Conservation (phyloP, 1,140 invertebrate genomes). For the Penaeus indicus region DNA sequence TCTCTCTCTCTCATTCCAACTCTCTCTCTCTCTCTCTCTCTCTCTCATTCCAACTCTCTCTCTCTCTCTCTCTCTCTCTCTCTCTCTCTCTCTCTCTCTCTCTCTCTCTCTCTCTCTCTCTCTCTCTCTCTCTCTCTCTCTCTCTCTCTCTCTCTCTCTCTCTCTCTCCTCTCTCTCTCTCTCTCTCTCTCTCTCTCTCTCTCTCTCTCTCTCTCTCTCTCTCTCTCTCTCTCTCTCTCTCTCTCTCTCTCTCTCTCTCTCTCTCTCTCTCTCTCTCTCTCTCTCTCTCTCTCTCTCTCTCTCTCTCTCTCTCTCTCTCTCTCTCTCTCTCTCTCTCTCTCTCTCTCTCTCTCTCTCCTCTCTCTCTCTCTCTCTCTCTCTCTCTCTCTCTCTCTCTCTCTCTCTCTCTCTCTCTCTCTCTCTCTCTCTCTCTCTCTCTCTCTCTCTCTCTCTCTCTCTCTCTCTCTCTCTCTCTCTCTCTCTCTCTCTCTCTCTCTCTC, state of each 20-base stretch:
- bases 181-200: no score
- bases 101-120: no score
- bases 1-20: not conserved
- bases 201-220: no score
- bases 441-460: no score
- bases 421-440: not conserved
- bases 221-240: no score
- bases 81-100: not conserved
- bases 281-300: not conserved
- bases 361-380: not conserved
- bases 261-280: no score
- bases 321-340: not conserved
- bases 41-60: not conserved
- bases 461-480: no score
- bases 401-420: constrained; percentile 3
- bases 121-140: no score
- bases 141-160: no score
- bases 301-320: not conserved
- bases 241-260: no score
- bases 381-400: not conserved
- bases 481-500: no score
- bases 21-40: not conserved
- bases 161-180: not conserved
- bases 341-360: not conserved
- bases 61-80: constrained; percentile 2